phyloP scores from a whole-genome alignment of 2,888 invertebrate genomes.

The Ectropis crepuscularia region DNA sequence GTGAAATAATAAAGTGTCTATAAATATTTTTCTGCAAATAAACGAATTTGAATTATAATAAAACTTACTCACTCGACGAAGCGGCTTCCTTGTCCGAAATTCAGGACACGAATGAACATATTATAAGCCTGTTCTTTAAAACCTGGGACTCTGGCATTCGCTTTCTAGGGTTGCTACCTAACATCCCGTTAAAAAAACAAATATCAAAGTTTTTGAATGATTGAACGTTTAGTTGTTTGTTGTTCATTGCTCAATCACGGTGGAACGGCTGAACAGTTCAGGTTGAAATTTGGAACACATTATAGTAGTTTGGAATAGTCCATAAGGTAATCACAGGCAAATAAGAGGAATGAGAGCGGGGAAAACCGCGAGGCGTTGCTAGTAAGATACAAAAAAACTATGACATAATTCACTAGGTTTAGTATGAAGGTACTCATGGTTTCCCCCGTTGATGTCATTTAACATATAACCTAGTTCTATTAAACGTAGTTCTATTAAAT shows the following conservation, averaged over 20 bases:
- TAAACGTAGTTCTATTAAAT: no score
- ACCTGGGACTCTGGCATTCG: conserved; percentile 5
- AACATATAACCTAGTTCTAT: no score
- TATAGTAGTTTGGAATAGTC: no score
- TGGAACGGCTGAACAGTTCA: no score
- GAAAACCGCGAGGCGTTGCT: no score
- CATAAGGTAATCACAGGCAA: no score
- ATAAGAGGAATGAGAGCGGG: no score
- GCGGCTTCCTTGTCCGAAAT: conserved; percentile 24
- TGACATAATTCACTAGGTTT: no score
- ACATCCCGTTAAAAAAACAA: not conserved
- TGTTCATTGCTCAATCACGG: not conserved
- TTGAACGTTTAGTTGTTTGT: not conserved
- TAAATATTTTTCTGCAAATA: not conserved
- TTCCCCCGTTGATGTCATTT: no score
- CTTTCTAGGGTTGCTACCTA: conserved; percentile 32
- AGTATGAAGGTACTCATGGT: no score
- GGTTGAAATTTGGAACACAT: no score
- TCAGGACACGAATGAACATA: conserved; percentile 35
- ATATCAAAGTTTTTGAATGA: not conserved
- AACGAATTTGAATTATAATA: not conserved
- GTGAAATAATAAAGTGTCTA: not conserved
- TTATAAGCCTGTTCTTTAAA: conserved; percentile 10
- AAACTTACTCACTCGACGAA: conserved; percentile 25
- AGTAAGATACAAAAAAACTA: no score